A percentile compares a stretch with the other conserved stretches of the same genome.
Conservation (phyloP, 2,888 invertebrate species). For the Noctua janthe region DNA sequence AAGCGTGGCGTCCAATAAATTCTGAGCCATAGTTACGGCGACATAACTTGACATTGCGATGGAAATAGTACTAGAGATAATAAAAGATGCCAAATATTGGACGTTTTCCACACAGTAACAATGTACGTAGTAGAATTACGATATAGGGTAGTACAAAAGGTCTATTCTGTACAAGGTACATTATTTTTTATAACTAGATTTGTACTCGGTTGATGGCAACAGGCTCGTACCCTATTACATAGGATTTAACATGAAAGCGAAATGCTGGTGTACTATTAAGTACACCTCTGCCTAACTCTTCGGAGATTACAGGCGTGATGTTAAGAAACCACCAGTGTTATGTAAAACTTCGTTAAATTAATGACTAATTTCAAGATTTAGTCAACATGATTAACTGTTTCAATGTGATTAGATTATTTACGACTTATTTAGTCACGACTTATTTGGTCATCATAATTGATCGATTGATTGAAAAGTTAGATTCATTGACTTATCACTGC, state of each 20-base stretch:
- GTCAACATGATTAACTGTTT: background rate
- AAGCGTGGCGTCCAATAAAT: constrained; percentile 2
- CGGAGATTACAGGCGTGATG: background rate
- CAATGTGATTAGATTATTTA: background rate
- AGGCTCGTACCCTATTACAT: background rate
- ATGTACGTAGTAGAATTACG: constrained; percentile 16
- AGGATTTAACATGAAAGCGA: background rate
- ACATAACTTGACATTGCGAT: constrained; percentile 43
- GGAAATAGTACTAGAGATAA: constrained; percentile 39
- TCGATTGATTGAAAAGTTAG: background rate
- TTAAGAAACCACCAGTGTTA: background rate
- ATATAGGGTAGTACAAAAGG: constrained; percentile 8
- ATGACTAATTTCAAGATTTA: background rate
- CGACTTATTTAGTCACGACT: background rate
- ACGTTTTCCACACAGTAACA: constrained; percentile 12
- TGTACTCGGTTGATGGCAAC: background rate
- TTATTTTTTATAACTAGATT: background rate
- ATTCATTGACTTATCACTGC: background rate
- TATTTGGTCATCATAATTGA: background rate
- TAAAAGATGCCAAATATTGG: constrained; percentile 50
- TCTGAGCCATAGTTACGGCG: constrained; percentile 25
- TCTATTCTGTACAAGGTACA: constrained; percentile 3
- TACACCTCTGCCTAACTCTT: background rate
- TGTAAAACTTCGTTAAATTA: background rate
- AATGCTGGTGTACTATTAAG: background rate